Percentiles rank a stretch among this genome's conserved stretches.
Evolutionary conservation across 2,797 vertebrate genomes (phyloP).

Genomic region (Mycteria americana): DNA sequence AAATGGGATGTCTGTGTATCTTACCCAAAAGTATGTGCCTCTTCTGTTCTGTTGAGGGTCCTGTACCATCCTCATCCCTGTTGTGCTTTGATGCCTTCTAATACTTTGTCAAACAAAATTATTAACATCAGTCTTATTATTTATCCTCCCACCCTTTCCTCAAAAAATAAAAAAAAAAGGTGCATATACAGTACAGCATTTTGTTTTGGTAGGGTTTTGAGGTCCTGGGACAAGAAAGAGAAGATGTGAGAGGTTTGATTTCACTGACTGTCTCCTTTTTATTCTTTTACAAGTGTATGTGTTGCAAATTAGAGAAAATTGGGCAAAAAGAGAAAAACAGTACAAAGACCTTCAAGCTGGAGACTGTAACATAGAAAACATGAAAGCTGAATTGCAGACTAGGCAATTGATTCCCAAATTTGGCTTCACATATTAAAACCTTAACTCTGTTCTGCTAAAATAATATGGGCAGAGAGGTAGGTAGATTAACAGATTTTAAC

Average conservation of each 20-base stretch:
- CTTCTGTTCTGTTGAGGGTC: background rate
- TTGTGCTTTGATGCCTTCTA: background rate
- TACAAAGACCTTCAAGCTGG: background rate
- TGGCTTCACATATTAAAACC: background rate
- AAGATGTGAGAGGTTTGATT: background rate
- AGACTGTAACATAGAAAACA: background rate
- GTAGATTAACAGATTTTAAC: background rate
- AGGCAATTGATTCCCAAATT: background rate
- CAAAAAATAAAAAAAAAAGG: background rate
- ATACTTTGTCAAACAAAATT: background rate
- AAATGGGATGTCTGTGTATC: background rate
- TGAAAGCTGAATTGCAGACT: background rate
- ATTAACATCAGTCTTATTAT: background rate
- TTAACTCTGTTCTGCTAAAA: background rate
- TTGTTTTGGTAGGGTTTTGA: background rate
- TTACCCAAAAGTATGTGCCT: background rate
- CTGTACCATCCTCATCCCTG: background rate
- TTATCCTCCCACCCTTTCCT: background rate
- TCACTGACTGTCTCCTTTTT: background rate
- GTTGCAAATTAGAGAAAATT: background rate
- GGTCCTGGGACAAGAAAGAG: background rate
- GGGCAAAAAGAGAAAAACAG: background rate
- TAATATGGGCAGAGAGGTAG: background rate
- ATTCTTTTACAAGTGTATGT: background rate
- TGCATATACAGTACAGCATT: background rate